A percentile compares a stretch with the other conserved stretches of the same genome.
Conservation (phyloP, 2,797 vertebrate genomes). For the Thaleichthys pacificus region DNA sequence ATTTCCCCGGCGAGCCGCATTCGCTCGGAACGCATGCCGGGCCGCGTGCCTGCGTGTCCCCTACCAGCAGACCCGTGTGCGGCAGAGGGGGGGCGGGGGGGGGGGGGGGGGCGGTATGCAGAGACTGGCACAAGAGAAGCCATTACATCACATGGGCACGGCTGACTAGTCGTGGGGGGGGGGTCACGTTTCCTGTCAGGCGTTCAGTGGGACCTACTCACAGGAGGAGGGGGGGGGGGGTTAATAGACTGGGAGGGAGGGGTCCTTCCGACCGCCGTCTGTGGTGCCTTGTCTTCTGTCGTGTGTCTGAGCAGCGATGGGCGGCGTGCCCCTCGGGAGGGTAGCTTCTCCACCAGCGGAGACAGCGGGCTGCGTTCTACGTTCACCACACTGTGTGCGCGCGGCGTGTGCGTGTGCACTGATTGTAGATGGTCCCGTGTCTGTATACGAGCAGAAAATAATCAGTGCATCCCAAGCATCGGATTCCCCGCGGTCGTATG, state of each 20-base stretch:
- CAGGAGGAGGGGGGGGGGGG: neutral
- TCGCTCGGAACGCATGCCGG: slow-evolving; percentile 29
- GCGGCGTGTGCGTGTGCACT: slow-evolving; percentile 8
- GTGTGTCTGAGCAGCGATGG: slow-evolving; percentile 18
- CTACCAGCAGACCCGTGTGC: neutral
- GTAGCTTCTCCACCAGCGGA: too few species aligned
- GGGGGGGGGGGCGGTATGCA: neutral
- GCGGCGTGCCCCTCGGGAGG: slow-evolving; percentile 33
- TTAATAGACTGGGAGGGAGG: neutral
- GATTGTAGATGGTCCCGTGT: neutral
- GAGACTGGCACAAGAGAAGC: slow-evolving; percentile 13
- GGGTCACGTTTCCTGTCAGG: neutral
- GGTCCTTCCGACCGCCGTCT: neutral
- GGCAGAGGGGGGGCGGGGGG: neutral
- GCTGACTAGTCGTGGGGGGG: neutral
- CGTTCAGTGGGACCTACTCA: neutral
- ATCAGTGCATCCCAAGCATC: slow-evolving; percentile 57
- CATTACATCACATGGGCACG: slow-evolving; percentile 32
- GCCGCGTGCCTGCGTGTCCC: neutral
- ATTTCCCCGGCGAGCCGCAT: slow-evolving; percentile 47
- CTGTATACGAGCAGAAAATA: slow-evolving; percentile 14
- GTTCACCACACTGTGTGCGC: neutral
- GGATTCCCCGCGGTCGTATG: slow-evolving; percentile 50
- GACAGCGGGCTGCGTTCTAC: neutral
- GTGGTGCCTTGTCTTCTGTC: neutral